Evolutionary conservation across 2,797 vertebrate genomes (phyloP).

Genomic region (Micropoecilia bifurca): DNA sequence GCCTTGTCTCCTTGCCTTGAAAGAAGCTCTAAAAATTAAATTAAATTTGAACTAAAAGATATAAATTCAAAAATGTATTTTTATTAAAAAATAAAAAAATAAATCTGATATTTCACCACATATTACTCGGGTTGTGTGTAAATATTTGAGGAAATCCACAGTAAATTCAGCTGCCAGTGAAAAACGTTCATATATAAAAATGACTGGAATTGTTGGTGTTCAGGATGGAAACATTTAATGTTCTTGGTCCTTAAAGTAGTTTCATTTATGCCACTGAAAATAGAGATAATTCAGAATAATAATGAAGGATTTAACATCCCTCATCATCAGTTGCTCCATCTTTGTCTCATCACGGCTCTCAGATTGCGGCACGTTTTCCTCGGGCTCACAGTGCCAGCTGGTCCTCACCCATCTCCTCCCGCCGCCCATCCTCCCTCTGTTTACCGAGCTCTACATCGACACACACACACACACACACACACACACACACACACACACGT

Average conservation of each 20-base stretch:
- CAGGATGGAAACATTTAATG: background rate
- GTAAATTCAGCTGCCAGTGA: background rate
- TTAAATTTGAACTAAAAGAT: background rate
- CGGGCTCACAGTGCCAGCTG: conserved; percentile 61
- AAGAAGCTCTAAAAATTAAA: background rate
- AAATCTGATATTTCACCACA: background rate
- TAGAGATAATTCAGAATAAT: background rate
- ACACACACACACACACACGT: background rate
- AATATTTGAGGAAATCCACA: background rate
- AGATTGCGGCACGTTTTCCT: conserved; percentile 50
- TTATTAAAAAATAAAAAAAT: background rate
- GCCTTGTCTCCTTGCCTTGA: too few species aligned
- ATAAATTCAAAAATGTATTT: background rate
- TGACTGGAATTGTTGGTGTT: background rate
- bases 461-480: too few species aligned
- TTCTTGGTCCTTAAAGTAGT: background rate
- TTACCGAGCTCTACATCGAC: conserved; percentile 24
- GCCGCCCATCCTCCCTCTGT: background rate
- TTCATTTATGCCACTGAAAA: background rate
- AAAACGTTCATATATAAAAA: background rate
- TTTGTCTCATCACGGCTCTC: conserved; percentile 42
- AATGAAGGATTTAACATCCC: background rate
- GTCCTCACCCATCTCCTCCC: conserved; percentile 27
- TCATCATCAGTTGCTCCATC: conserved; percentile 30
- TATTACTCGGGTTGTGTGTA: background rate